phyloP scores from a whole-genome alignment of 2,113 vertebrate species.

The Myotis yumanensis region DNA sequence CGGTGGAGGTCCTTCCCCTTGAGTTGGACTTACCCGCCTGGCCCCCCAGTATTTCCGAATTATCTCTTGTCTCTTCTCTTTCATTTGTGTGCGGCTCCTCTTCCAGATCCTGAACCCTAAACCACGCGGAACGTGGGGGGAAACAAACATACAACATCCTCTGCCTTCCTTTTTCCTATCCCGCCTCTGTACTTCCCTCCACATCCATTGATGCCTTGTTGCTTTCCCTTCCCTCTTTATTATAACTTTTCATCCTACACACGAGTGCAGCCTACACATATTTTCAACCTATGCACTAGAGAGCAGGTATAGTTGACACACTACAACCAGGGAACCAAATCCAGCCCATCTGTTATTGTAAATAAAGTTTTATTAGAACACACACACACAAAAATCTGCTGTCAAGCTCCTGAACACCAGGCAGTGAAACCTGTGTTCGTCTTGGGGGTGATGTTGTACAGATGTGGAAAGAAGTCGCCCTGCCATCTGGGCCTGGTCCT shows the following conservation, averaged over 20 bases:
- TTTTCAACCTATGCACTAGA: not conserved
- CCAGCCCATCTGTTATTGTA: not conserved
- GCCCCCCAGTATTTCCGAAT: too few relatives aligned
- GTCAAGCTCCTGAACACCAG: slow-evolving; percentile 57
- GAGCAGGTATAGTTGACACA: not conserved
- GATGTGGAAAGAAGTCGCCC: slow-evolving; percentile 77
- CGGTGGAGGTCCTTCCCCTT: too few relatives aligned
- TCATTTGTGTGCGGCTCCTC: too few relatives aligned
- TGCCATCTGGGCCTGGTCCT: slow-evolving; percentile 70
- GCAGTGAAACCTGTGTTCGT: slow-evolving; percentile 75
- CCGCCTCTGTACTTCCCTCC: not conserved
- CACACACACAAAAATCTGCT: too few relatives aligned
- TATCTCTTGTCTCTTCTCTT: too few relatives aligned
- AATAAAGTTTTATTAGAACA: slow-evolving; percentile 32
- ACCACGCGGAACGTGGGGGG: too few relatives aligned
- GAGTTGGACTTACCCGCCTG: too few relatives aligned
- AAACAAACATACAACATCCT: too few relatives aligned
- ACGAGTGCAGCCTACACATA: not conserved
- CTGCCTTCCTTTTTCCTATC: not conserved
- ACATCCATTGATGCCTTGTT: not conserved
- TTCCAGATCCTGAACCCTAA: too few relatives aligned
- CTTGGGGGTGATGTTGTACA: slow-evolving; percentile 74
- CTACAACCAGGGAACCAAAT: not conserved
- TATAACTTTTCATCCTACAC: not conserved
- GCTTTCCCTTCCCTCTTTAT: not conserved